Evolutionary conservation across 1,140 invertebrate species (phyloP), one percentile per base, ranked within the genome.

Genomic region (Drosophila insularis): DNA sequence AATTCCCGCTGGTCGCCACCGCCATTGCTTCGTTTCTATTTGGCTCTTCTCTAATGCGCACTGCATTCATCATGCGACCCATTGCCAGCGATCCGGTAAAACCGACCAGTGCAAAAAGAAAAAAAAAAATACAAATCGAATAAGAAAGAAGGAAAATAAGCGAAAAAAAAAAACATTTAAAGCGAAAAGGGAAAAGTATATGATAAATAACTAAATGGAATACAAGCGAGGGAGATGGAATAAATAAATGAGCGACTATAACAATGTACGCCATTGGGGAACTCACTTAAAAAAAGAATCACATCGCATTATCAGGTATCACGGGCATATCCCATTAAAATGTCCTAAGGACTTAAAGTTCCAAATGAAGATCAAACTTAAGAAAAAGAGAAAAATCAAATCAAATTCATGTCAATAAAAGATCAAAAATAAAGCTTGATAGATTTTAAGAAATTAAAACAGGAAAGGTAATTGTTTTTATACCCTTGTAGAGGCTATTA

Each of bases 31-130:
- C 17, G 6, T 21, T 50, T 50, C 43, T 50, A 13, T 50, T 50
- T 50, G 43, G 17, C 43, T 71, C 68, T 61, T 68, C 81, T 81
- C 35, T 87, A 86, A 86, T 86, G 82, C 75, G 71, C 74, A 81
- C 81, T 81, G 78, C 82, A 86, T 86, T 86, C 82, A 87, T 86
- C 81, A 86, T 86, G 56, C 81, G 81, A 80, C 82, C 78, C 82
- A 71, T 76, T 87, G 81, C 75, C 74, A 46, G 43, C 71, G 31
- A 40, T 54, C 39, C 8, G 43, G 31, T 35, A 63, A 70, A 86
- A 81, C 74, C 78, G 81, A 77, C 56, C 19, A 40, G 68, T 6
- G 19, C 40, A 76, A 65, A 68, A 76, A 86, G 78, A 75, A 75
- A 65, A 85, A 81, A 86, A 86, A 76, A 78, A 79, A 87, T 81